Conservation (phyloP, 2,113 vertebrate species). For the Mustela nigripes region DNA sequence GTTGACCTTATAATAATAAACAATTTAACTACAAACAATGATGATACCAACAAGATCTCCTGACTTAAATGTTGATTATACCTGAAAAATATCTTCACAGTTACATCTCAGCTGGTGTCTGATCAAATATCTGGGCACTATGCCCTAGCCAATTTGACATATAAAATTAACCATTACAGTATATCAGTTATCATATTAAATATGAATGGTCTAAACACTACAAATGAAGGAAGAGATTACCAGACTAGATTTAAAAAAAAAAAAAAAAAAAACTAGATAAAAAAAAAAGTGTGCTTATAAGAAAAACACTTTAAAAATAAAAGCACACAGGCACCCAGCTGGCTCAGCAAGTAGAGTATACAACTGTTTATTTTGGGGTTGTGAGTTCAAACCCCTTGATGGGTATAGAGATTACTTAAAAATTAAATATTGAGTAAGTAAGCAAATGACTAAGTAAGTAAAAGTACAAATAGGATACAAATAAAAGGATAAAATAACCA, state of each 20-base stretch:
- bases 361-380: background rate
- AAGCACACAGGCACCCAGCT: background rate
- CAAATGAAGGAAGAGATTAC: background rate
- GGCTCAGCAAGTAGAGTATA: background rate
- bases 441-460: background rate
- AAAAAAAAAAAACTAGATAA: background rate
- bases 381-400: background rate
- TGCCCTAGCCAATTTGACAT: background rate
- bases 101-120: background rate
- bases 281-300: background rate
- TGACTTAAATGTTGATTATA: background rate
- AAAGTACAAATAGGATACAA: background rate
- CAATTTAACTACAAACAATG: background rate
- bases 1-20: background rate
- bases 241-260: background rate
- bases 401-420: background rate
- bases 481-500: background rate
- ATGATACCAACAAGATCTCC: background rate
- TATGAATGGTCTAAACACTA: background rate
- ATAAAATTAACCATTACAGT: background rate
- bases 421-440: background rate
- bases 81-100: background rate
- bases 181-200: background rate
- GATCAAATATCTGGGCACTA: background rate
- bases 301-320: background rate